Base-by-base conservation (phyloP, 2,113 vertebrate genomes). In the Malurus elegans region DNA sequence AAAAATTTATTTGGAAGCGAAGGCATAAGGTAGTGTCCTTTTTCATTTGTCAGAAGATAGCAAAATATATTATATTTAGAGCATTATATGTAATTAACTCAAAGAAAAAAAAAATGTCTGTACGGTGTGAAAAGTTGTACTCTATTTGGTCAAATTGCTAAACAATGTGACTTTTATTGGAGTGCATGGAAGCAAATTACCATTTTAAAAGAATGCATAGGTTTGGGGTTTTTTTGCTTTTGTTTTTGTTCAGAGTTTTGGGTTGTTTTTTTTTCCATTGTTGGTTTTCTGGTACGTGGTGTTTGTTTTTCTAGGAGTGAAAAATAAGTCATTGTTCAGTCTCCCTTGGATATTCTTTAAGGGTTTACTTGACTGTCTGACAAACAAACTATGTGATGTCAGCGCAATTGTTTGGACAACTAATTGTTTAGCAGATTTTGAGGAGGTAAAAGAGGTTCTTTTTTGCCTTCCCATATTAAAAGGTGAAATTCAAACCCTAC, bases 141-240 rank as follows among this genome's bases (percentile, higher is more conserved):
- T 56, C 16, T 48, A 32, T 38, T 85, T 90, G 34, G 9, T 50
- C 7, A 54, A 60, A 53, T 36, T 9, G 31, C 24, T 69, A 40
- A 69, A 67, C 3, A 58, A 17, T 21, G 6, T 53, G 25, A 44
- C 5, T 66, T 66, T 70, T 21, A 8, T 38, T 86, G 20, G 18
- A 42, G 3, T 73, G 9, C 7, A 11, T n/a, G 11, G 28, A 79
- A 86, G 18, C 10, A 88, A 85, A 47, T 45, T 42, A 20, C 2
- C 1, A 34, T 54, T 88, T 73, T 50, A 13, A 60, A 94, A 69
- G 17, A 54, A 47, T 58, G 31, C 10, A 6, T 14, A 24, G 5
- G 0, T 34, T 73, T 91, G 29, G 8, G 0, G 0, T 9, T 10
- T 29, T n/a, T 42, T 61, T 45, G 44, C 18, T 2, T 62, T 50